phyloP scores from a whole-genome alignment of 1,140 invertebrate genomes.

The Calephelis virginiensis region DNA sequence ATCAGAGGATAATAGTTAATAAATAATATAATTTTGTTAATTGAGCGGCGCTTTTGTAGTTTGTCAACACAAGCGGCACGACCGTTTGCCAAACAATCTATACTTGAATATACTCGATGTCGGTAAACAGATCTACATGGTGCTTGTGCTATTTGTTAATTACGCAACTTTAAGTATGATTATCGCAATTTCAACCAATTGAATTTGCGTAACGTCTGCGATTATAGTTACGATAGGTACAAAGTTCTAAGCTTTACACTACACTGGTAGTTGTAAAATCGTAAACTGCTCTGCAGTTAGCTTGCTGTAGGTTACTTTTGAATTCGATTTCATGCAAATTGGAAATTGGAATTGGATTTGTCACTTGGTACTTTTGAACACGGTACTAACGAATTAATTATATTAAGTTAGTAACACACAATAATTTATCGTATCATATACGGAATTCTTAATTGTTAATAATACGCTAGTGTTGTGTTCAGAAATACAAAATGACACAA shows the following conservation, averaged over 20 bases:
- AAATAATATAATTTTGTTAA: slow-evolving; percentile 16
- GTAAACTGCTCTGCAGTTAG: not conserved
- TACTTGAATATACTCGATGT: slow-evolving; percentile 23
- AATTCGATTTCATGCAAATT: too few relatives aligned
- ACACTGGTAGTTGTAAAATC: not conserved
- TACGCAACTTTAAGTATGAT: slow-evolving; percentile 17
- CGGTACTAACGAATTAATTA: too few relatives aligned
- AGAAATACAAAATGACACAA: too few relatives aligned
- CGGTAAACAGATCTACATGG: slow-evolving; percentile 33
- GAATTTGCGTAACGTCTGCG: not conserved
- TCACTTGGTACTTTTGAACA: too few relatives aligned
- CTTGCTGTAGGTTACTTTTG: too few relatives aligned
- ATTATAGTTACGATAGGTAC: slow-evolving; percentile 1
- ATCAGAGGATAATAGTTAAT: not conserved
- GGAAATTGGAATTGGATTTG: too few relatives aligned
- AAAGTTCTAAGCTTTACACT: slow-evolving; percentile 9
- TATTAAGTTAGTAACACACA: too few relatives aligned
- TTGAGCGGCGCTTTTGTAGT: slow-evolving; percentile 30
- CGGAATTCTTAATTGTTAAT: too few relatives aligned
- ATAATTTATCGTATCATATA: too few relatives aligned
- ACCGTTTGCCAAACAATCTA: slow-evolving; percentile 32
- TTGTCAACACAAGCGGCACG: slow-evolving; percentile 28
- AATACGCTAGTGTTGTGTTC: too few relatives aligned
- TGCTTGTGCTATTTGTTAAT: slow-evolving; percentile 31
- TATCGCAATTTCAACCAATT: slow-evolving; percentile 17